A percentile compares a stretch with the other conserved stretches of the same genome.
These are phyloP conservation scores for Drosophila picticornis DNA, from an alignment of 2,888 invertebrate species.

Conservation along the genomic window DNA sequence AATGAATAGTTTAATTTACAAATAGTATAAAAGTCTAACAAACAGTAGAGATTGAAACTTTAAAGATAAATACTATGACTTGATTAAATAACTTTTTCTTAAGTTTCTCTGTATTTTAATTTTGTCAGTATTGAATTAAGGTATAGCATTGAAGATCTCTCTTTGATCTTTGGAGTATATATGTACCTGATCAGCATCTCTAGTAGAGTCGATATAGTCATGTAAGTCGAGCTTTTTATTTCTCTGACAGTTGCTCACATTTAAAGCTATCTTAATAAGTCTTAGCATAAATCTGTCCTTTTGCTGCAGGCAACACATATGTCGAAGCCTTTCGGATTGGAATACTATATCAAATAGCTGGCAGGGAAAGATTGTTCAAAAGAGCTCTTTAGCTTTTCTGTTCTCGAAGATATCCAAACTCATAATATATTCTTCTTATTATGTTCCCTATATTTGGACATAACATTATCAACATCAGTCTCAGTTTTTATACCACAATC, in stretches of 20 bases:
- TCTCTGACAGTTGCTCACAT: background rate
- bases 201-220: background rate
- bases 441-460: background rate
- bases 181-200: background rate
- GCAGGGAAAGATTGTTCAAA: no score
- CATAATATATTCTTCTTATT: accelerated
- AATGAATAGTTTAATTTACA: background rate
- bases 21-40: background rate
- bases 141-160: background rate
- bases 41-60: background rate
- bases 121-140: background rate
- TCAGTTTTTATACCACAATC: background rate
- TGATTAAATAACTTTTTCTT: background rate
- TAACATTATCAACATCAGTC: background rate
- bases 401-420: background rate
- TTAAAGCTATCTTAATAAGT: background rate
- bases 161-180: background rate
- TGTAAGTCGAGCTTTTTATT: background rate
- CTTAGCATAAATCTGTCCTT: background rate
- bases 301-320: background rate
- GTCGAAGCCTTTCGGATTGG: background rate
- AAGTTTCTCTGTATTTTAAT: background rate
- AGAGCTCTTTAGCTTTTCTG: no score
- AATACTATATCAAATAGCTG: background rate
- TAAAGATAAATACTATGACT: background rate